These are phyloP conservation scores for Mallotus villosus DNA, from an alignment of 2,797 vertebrate genomes.

Conservation along the genomic window DNA sequence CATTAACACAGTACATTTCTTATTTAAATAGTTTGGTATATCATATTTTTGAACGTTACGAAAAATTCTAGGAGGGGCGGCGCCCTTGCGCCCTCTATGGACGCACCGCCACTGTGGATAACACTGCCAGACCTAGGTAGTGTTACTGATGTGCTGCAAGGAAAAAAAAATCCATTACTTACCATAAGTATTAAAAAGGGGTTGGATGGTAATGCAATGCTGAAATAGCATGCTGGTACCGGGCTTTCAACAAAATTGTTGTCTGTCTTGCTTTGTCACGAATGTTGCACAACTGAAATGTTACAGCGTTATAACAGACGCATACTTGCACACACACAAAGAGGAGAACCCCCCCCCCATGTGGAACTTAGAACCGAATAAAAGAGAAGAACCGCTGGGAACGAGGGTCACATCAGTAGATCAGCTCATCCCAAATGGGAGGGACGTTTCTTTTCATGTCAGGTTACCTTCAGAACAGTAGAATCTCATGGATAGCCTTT, in stretches of 20 bases:
- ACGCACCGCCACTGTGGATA: too few relatives aligned
- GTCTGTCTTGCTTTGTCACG: neutral
- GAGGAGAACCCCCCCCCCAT: too few relatives aligned
- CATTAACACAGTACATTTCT: too few relatives aligned
- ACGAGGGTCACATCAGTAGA: too few relatives aligned
- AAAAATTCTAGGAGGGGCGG: too few relatives aligned
- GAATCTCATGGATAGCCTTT: too few relatives aligned
- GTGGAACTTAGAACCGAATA: neutral
- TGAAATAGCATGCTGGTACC: neutral
- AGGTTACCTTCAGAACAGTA: neutral
- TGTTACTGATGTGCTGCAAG: too few relatives aligned
- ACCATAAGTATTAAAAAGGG: neutral
- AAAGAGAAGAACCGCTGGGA: neutral
- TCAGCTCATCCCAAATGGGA: neutral
- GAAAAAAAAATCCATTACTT: neutral
- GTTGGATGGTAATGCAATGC: constrained; percentile 13
- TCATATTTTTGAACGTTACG: too few relatives aligned
- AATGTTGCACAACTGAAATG: constrained; percentile 5
- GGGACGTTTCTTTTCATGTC: constrained; percentile 11
- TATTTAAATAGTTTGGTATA: too few relatives aligned
- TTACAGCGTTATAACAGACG: neutral
- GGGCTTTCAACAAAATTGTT: neutral
- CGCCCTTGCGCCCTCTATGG: too few relatives aligned
- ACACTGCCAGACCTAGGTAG: neutral
- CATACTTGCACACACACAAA: neutral